Base-by-base conservation (phyloP, 53 echinoderm and acorn worm species). In the Astropecten irregularis region DNA sequence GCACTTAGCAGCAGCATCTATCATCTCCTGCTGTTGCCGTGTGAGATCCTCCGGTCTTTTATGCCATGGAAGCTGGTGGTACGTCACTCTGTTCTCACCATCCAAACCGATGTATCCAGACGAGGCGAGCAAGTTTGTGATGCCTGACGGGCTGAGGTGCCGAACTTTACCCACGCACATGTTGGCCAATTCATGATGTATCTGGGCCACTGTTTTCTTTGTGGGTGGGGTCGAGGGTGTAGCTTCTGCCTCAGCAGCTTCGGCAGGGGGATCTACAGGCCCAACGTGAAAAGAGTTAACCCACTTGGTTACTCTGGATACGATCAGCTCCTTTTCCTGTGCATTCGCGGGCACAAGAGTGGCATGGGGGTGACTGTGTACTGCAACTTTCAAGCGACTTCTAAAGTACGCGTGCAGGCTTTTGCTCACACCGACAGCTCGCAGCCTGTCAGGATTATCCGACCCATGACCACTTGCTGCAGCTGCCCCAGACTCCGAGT, bases 91-190 rank as follows among this genome's bases (percentile, higher is more conserved):
- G 21, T 52, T 19, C 14, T 71, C 22, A 0, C 21, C 71, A 52
- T 50, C 52, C 11, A 71, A 29, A 19, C 34, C 23, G 32, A 71
- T 71, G 22, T 50, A 19, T 16, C 53, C 53, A 9, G 71, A 28
- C 44, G n/a, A 34, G n/a, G 34, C 30, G 18, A 53, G 71, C 53
- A 71, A 20, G 71, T 33, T 21, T n/a, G 35, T 71, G 52, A 71
- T 52, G 34, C 51, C 35, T 3, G 71, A 33, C 4, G 23, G 36
- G 21, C n/a, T 16, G 20, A 71, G 35, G 51, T 28, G 71, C 19
- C 71, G 53, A 1, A 71, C 71, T 71, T 52, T 71, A 35, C 71
- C 71, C 50, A 71, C 71, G 35, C 71, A 71, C 49, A 71, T 51
- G 37, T 71, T 71, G 53, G 33, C 33, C 7, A 71, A 36, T 30